Evolutionary conservation across 2,888 invertebrate species (phyloP), one percentile per base, ranked within the genome.

Genomic region (Lathronympha strigana): DNA sequence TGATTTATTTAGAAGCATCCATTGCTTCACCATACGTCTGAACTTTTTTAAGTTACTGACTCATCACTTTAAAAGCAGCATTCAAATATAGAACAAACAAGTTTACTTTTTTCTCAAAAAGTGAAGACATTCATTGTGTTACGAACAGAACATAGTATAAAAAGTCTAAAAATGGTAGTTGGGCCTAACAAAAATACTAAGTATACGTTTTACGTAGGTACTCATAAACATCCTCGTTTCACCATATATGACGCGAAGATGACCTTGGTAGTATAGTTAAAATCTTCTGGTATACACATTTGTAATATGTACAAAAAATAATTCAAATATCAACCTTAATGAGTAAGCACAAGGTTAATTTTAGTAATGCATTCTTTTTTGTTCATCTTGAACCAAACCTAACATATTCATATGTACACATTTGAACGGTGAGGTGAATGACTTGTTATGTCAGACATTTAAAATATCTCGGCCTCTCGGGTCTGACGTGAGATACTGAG

Each of bases 361-460:
- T 23, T 23, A 47, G 6, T 47, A 47, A 8, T 6, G 6, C 1
- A 13, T 13, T 1, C 1, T 13, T 45, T 23, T 45, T 45, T 43
- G 11, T 23, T 45, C 17, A 21, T 45, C n/a, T 23, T n/a, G 6
- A 45, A 45, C 19, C 23, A 47, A 23, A 23, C n/a, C 5, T 4
- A 58, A 62, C 47, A 21, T 62, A 33, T 6, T 43, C 61, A 50
- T 38, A 38, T 40, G 28, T 21, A 23, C 47, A 28, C 28, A 51
- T 28, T 6, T 45, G 23, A 25, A 23, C 19, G 28, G 31, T 62
- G 67, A 76, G 79, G 77, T 79, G 72, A 77, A 77, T 72, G 77
- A 76, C 75, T 66, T 66, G 55, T 69, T 49, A 61, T 69, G 62
- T 67, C 66, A 66, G 28, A 45, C 33, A 54, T 70, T 69, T 61